Conservation (phyloP, 2,888 invertebrate genomes). For the Himalopsyche japonica region DNA sequence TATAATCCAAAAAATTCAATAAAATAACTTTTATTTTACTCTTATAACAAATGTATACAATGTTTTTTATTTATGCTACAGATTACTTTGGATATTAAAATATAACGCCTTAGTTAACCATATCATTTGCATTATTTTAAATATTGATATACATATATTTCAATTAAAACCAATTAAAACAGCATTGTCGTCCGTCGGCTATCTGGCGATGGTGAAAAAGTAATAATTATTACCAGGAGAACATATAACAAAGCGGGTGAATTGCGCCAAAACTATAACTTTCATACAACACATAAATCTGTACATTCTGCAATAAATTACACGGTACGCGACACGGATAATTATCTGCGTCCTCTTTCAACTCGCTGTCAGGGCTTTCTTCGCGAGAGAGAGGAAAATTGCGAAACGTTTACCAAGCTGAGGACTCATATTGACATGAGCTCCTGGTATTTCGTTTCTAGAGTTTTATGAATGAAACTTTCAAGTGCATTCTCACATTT, state of each 20-base stretch:
- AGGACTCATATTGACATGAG: background rate
- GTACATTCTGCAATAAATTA: background rate
- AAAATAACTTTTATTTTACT: too few relatives aligned
- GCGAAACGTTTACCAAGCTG: background rate
- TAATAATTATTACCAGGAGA: background rate
- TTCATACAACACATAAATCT: background rate
- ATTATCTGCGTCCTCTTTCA: background rate
- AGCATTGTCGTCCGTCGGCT: too few relatives aligned
- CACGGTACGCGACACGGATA: background rate
- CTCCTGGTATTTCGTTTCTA: background rate
- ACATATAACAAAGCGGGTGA: background rate
- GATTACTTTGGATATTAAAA: too few relatives aligned
- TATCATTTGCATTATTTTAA: too few relatives aligned
- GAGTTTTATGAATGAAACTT: background rate
- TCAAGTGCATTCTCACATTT: background rate
- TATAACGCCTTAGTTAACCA: too few relatives aligned
- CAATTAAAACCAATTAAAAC: too few relatives aligned
- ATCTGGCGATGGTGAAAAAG: background rate
- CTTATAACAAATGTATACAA: too few relatives aligned
- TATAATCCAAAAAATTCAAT: too few relatives aligned
- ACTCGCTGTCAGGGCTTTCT: background rate
- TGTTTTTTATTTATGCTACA: too few relatives aligned
- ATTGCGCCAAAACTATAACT: background rate
- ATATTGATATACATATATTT: too few relatives aligned
- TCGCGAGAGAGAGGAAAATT: background rate